A percentile compares a stretch with the other conserved stretches of the same genome.
Evolutionary conservation across 2,113 vertebrate species (phyloP).

Genomic region (Mus pahari): DNA sequence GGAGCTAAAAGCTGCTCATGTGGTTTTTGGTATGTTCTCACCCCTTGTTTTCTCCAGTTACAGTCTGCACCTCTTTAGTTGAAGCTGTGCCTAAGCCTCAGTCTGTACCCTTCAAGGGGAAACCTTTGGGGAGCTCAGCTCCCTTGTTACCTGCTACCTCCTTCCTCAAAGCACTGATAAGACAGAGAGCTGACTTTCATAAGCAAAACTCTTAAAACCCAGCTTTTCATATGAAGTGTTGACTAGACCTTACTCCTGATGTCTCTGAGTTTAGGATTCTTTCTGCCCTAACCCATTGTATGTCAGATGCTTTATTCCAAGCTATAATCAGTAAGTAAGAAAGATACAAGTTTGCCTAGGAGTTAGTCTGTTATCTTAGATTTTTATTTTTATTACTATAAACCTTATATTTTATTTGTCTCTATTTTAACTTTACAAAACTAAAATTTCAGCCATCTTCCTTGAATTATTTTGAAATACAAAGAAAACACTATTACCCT

Average conservation of each 20-base stretch:
- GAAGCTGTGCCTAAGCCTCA: not conserved
- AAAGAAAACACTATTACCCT: not conserved
- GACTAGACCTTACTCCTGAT: not conserved
- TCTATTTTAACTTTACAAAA: constrained; percentile 3
- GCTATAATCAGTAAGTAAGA: not conserved
- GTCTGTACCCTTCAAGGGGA: not conserved
- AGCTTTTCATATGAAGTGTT: not conserved
- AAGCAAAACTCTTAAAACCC: not conserved
- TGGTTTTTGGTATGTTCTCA: not conserved
- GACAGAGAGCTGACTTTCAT: not conserved
- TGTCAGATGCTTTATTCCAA: constrained; percentile 48
- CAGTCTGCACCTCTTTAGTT: not conserved
- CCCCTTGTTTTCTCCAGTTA: not conserved
- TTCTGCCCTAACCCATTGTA: not conserved
- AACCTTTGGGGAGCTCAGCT: not conserved
- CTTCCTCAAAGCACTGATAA: not conserved
- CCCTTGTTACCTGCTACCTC: not conserved
- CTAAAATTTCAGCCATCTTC: constrained; percentile 23
- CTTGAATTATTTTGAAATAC: constrained; percentile 1
- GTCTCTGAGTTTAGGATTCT: constrained; percentile 49
- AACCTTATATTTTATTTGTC: not conserved
- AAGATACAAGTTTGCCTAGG: not conserved
- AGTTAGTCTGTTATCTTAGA: not conserved
- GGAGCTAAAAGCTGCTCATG: not conserved
- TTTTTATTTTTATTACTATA: not conserved